Evolutionary conservation across 2,797 vertebrate genomes (phyloP).

Genomic region (Micromesistius poutassou): DNA sequence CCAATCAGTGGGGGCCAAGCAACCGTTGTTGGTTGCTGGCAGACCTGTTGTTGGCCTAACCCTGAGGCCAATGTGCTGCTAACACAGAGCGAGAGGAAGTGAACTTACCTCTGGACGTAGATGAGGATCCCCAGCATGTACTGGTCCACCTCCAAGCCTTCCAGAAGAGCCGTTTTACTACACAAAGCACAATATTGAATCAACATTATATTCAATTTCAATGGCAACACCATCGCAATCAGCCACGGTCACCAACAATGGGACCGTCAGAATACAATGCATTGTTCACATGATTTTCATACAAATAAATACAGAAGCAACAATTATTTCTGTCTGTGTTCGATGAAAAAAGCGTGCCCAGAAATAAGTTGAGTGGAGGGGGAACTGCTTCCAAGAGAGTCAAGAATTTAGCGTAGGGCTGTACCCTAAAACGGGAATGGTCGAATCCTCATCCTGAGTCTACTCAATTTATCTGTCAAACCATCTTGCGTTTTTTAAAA

Average conservation of each 20-base stretch:
- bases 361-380: too few species aligned
- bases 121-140: conserved; percentile 92
- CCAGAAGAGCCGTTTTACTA: conserved; percentile 90
- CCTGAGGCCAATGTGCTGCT: not conserved
- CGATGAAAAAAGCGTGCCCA: too few species aligned
- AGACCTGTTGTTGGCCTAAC: not conserved
- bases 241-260: not conserved
- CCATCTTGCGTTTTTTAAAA: too few species aligned
- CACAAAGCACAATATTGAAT: conserved; percentile 3
- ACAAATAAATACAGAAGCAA: not conserved
- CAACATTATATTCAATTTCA: not conserved
- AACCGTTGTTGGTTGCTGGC: not conserved
- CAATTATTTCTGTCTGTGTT: not conserved
- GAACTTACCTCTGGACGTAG: conserved; percentile 89
- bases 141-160: conserved; percentile 92
- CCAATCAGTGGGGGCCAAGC: not conserved
- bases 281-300: not conserved
- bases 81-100: not conserved
- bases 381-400: too few species aligned
- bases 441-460: too few species aligned
- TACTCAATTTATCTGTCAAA: too few species aligned
- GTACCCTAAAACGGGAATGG: too few species aligned
- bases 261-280: not conserved
- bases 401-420: too few species aligned
- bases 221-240: conserved; percentile 16